Conservation (phyloP, 2,797 vertebrate species). For the Gila robusta region DNA sequence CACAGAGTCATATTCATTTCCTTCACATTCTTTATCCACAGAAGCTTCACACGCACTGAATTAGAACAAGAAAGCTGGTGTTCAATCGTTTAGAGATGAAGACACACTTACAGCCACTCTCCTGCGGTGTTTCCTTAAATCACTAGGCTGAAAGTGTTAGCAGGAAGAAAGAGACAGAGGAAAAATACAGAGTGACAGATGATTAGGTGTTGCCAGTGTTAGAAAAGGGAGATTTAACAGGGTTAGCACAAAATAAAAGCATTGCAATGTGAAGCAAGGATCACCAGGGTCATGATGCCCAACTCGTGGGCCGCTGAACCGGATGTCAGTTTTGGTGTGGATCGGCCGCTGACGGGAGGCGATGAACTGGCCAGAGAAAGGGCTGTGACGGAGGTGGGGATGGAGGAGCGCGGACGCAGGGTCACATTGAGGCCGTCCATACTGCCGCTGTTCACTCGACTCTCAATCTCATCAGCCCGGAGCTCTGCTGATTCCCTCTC, state of each 20-base stretch:
- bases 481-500: constrained; percentile 94
- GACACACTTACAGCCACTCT: constrained; percentile 92
- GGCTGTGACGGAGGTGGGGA: constrained; percentile 93
- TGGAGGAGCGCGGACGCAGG: constrained; percentile 86
- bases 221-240: constrained; percentile 36
- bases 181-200: constrained; percentile 70
- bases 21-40: not conserved
- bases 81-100: constrained; percentile 56
- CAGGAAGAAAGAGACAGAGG: constrained; percentile 63
- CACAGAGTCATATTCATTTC: not conserved
- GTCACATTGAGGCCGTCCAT: constrained; percentile 95
- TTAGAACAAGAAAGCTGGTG: not conserved
- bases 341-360: constrained; percentile 88
- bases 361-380: constrained; percentile 92
- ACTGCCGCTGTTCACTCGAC: constrained; percentile 92
- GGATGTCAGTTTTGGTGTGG: constrained; percentile 89
- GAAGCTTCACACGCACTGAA: not conserved
- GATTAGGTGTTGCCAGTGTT: constrained; percentile 57
- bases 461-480: constrained; percentile 92
- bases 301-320: constrained; percentile 91
- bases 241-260: not conserved
- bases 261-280: constrained; percentile 50
- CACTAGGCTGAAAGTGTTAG: constrained; percentile 87
- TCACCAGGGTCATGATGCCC: constrained; percentile 96
- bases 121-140: constrained; percentile 95